Evolutionary conservation across 1,140 invertebrate species (phyloP).

Genomic region (Lucilia sericata): DNA sequence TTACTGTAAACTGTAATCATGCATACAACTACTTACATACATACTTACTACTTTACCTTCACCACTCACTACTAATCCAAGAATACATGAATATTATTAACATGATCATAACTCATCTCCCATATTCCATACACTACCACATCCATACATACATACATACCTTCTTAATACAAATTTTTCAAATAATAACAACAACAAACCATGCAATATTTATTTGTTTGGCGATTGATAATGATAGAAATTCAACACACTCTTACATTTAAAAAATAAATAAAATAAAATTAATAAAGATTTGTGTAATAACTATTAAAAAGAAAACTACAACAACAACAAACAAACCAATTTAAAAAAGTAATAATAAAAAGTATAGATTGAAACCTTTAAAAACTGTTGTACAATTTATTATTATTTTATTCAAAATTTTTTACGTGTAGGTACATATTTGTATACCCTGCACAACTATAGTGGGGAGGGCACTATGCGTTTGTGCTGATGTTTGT

Average conservation of each 20-base stretch:
- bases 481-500: too few species aligned
- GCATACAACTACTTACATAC: neutral
- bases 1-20: neutral
- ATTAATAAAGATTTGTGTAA: neutral
- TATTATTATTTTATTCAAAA: too few species aligned
- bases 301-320: conserved; percentile 9
- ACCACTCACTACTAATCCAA: neutral
- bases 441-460: too few species aligned
- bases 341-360: conserved; percentile 12
- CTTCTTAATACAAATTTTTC: neutral
- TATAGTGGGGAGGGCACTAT: too few species aligned
- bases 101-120: too few species aligned
- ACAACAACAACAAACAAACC: neutral
- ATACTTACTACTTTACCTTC: neutral
- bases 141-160: too few species aligned
- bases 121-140: too few species aligned
- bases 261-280: neutral
- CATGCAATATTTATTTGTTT: neutral
- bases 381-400: neutral
- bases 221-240: neutral
- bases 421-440: too few species aligned
- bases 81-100: neutral
- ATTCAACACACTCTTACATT: neutral
- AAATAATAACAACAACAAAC: neutral
- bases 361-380: conserved; percentile 13